phyloP scores from a whole-genome alignment of 2,113 vertebrate genomes.

The Paramormyrops kingsleyae region DNA sequence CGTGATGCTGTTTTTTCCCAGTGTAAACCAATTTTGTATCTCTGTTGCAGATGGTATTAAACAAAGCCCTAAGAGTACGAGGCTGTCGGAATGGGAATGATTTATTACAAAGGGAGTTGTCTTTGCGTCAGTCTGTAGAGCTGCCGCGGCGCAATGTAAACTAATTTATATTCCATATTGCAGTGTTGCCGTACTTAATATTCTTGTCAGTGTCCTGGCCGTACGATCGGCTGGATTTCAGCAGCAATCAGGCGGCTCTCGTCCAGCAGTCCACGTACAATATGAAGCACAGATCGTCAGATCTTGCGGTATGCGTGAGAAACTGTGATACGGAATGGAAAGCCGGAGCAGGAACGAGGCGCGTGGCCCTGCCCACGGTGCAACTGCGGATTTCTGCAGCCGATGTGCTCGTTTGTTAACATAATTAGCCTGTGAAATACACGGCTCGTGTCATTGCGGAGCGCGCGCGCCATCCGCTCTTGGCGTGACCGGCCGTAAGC shows the following conservation, averaged over 20 bases:
- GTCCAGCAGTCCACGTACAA: constrained; percentile 66
- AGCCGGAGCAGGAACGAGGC: not conserved
- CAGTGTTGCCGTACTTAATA: constrained; percentile 68
- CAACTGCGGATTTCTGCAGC: not conserved
- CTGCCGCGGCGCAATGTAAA: constrained; percentile 71
- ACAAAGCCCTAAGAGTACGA: constrained; percentile 70
- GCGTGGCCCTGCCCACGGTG: not conserved
- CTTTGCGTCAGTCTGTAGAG: constrained; percentile 64
- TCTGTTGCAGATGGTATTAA: constrained; percentile 70
- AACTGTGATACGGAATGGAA: constrained; percentile 10
- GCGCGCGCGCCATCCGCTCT: not conserved
- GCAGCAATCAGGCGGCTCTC: constrained; percentile 55
- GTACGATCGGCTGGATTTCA: constrained; percentile 59
- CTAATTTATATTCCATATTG: constrained; percentile 81
- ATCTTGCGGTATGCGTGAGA: constrained; percentile 44
- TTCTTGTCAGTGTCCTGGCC: constrained; percentile 65
- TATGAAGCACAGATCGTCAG: constrained; percentile 61
- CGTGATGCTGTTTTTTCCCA: constrained; percentile 46
- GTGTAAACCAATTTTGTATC: constrained; percentile 71
- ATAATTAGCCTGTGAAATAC: not conserved
- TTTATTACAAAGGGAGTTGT: constrained; percentile 74
- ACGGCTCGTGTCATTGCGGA: not conserved
- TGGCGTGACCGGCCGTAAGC: not conserved
- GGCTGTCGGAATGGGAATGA: constrained; percentile 71
- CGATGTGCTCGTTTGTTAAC: not conserved